Evolutionary conservation across 2,888 invertebrate species (phyloP).

Genomic region (Catocala fraxini): DNA sequence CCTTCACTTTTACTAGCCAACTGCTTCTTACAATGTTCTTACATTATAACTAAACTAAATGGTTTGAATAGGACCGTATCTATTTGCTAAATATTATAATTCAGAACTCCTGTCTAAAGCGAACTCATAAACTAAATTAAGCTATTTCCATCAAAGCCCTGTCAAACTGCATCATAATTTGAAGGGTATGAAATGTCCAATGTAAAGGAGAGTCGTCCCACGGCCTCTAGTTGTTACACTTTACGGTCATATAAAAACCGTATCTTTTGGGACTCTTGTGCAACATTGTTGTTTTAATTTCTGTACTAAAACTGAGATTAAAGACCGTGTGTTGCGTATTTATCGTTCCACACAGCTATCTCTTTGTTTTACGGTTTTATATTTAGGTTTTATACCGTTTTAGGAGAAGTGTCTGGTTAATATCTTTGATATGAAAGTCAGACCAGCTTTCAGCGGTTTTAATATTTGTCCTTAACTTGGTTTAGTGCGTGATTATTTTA

Average conservation of each 20-base stretch:
- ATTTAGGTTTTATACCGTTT: not conserved
- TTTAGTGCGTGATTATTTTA: not conserved
- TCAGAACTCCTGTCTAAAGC: no score
- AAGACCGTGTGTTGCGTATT: conserved; percentile 9
- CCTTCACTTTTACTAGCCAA: no score
- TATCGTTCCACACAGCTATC: conserved; percentile 7
- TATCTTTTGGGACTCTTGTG: conserved; percentile 18
- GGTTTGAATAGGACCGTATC: no score
- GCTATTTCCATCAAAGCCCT: not conserved
- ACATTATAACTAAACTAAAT: no score
- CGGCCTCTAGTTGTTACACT: conserved; percentile 12
- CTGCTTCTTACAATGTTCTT: no score
- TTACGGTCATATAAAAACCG: conserved; percentile 36
- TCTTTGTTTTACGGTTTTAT: conserved; percentile 3
- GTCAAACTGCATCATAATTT: conserved; percentile 2
- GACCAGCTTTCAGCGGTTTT: not conserved
- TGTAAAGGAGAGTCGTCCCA: not conserved
- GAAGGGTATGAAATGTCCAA: conserved; percentile 4
- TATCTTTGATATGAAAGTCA: not conserved
- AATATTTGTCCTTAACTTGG: not conserved
- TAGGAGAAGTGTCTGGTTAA: not conserved
- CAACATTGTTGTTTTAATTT: conserved; percentile 38
- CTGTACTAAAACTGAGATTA: conserved; percentile 23
- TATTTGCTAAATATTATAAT: no score
- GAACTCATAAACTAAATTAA: no score